These are phyloP conservation scores for Rallus limicola DNA, from an alignment of 2,113 vertebrate genomes.

Conservation along the genomic window DNA sequence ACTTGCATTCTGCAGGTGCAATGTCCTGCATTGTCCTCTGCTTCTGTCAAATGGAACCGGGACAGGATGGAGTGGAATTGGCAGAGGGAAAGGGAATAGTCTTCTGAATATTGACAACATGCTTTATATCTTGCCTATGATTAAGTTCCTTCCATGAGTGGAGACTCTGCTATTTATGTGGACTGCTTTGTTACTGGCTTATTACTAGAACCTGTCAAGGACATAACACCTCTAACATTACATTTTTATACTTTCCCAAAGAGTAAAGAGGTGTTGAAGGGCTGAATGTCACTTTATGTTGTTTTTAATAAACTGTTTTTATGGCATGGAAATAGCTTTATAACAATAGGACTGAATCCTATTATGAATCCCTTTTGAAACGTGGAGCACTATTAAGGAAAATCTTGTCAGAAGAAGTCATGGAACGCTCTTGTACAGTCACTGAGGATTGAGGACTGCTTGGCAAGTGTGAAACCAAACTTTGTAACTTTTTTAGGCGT, in stretches of 20 bases:
- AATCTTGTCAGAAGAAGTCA: not conserved
- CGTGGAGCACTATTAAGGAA: not conserved
- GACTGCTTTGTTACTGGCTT: not conserved
- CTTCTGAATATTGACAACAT: not conserved
- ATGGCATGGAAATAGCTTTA: not conserved
- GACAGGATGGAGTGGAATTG: not conserved
- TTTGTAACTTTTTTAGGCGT: conserved; percentile 80
- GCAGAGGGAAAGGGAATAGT: not conserved
- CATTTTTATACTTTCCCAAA: not conserved
- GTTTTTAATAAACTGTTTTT: not conserved
- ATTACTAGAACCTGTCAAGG: not conserved
- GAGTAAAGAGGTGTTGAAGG: not conserved
- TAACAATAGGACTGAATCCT: not conserved
- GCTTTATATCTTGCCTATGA: not conserved
- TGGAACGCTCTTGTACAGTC: not conserved
- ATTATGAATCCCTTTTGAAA: not conserved
- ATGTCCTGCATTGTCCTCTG: not conserved
- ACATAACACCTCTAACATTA: not conserved
- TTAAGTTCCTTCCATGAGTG: not conserved
- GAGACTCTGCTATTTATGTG: not conserved
- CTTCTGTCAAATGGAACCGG: not conserved
- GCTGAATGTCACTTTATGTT: not conserved
- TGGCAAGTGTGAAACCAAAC: not conserved
- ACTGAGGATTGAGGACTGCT: not conserved
- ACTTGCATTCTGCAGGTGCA: not conserved